Base-by-base conservation (phyloP, 2,113 vertebrate species). In the Tragelaphus scriptus region DNA sequence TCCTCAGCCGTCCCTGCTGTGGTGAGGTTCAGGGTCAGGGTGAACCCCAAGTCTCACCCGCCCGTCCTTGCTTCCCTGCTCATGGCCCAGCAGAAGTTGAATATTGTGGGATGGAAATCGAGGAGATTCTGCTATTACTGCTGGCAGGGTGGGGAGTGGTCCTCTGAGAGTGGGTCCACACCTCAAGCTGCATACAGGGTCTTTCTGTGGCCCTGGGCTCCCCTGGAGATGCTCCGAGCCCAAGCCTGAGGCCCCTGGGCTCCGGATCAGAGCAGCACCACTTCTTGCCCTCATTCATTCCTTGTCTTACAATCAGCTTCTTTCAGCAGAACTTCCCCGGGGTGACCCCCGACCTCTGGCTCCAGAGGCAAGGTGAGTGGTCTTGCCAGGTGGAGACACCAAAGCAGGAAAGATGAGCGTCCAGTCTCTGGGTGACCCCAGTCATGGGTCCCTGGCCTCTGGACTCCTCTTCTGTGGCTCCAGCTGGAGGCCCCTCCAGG, bases 71-170 rank as follows among this genome's bases (percentile, higher is more conserved):
- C 2, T 6, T 10, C 28, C 56, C 6, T 0, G 16, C 21, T 47
- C 26, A 30, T 0, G 5, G 19, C 36, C 47, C 21, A n/a, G 11
- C 1, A 5, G 36, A 7, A 63, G 11, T 3, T 21, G 56, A 51
- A 63, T 56, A n/a, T 28, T 2, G 3, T n/a, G n/a, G 65, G 7
- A 10, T 11, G 19, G 55, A 30, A 49, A 68, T 2, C 2, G 5
- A 51, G 19, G 65, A 26, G 44, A 12, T 40, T 23, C 30, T 44
- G 56, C 49, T 7, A 1, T n/a, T 26, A 1, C 59, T 71, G 4
- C 26, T 10, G 26, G 14, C 4, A 26, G 14, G 44, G 75, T 2
- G 58, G 56, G 25, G 16, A 26, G 13, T 44, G 2, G 36, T 71
- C 58, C 23, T 65, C 47, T 3, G 32, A 65, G 36, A 1, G 8